Evolutionary conservation across 2,113 vertebrate species (phyloP).

Genomic region (Ictalurus punctatus): DNA sequence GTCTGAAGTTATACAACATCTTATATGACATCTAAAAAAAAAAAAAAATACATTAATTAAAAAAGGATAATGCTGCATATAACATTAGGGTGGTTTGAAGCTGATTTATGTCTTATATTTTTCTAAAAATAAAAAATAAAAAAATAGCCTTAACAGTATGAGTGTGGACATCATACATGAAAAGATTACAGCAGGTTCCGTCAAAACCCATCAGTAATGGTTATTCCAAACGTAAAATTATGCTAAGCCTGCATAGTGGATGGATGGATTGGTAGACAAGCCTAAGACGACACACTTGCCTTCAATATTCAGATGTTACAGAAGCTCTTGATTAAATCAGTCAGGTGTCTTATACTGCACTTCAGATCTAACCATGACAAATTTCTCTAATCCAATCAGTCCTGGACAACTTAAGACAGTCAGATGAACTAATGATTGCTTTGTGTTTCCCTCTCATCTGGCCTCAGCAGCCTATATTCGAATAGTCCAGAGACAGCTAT

Average conservation of each 20-base stretch:
- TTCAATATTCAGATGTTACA: neutral
- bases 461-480: slow-evolving; percentile 21
- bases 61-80: neutral
- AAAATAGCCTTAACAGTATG: neutral
- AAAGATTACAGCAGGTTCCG: neutral
- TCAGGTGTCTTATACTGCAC: neutral
- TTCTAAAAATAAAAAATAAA: neutral
- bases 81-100: neutral
- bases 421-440: slow-evolving; percentile 30
- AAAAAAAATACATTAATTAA: too few relatives aligned
- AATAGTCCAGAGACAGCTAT: slow-evolving; percentile 30
- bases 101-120: neutral
- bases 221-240: neutral
- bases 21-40: too few relatives aligned
- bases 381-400: neutral
- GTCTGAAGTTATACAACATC: neutral
- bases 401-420: slow-evolving; percentile 15
- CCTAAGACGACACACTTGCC: neutral
- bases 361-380: neutral
- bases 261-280: neutral
- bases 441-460: neutral
- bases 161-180: neutral
- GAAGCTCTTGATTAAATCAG: neutral
- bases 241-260: neutral
- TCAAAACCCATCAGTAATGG: neutral